These are phyloP conservation scores for Tinamus guttatus DNA, from an alignment of 2,113 vertebrate genomes.

Conservation along the genomic window DNA sequence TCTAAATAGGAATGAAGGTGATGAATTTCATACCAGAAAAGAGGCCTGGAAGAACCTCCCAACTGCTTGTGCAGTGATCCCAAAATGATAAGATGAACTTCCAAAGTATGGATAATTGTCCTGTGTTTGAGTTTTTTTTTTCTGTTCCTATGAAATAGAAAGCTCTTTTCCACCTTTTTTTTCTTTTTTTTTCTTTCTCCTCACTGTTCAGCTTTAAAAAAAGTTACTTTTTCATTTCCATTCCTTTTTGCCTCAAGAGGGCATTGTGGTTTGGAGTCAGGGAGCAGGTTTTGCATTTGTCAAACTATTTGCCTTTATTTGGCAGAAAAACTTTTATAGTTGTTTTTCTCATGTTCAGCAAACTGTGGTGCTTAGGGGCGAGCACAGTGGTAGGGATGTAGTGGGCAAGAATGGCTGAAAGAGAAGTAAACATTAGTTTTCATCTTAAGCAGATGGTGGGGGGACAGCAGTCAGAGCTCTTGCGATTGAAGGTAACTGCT, in stretches of 20 bases:
- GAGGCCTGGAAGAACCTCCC: not conserved
- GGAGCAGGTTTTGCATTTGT: not conserved
- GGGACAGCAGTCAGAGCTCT: not conserved
- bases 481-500: conserved; percentile 1
- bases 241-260: not conserved
- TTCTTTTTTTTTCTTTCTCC: not conserved
- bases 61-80: not conserved
- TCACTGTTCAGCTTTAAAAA: not conserved
- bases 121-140: not conserved
- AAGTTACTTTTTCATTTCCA: not conserved
- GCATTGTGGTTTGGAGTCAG: not conserved
- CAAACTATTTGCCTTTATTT: not conserved
- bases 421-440: conserved; percentile 31
- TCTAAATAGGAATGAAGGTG: not conserved
- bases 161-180: not conserved
- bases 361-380: not conserved
- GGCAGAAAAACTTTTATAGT: not conserved
- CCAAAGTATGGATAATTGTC: fast-evolving
- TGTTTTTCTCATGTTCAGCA: not conserved
- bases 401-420: not conserved
- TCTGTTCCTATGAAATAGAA: not conserved
- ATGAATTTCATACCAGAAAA: not conserved
- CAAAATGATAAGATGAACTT: not conserved
- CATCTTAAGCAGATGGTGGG: conserved; percentile 27
- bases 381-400: not conserved